phyloP scores from a whole-genome alignment of 1,140 invertebrate genomes.

The Bombus picipes region DNA sequence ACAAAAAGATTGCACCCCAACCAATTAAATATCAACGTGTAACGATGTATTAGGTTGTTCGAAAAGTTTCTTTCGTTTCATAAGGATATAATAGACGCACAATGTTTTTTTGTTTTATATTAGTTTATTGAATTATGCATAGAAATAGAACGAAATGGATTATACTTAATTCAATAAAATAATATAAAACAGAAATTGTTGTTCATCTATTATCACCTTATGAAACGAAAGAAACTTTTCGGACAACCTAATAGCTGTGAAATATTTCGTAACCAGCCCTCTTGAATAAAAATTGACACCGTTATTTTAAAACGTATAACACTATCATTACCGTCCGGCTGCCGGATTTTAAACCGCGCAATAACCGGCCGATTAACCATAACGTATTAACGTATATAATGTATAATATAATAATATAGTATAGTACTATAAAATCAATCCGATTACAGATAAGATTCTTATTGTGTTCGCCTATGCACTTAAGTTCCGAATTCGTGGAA shows the following conservation, averaged over 20 bases:
- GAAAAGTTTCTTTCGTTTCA: too few relatives aligned
- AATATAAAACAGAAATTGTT: too few relatives aligned
- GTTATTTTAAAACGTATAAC: conserved; percentile 72
- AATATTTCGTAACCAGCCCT: conserved; percentile 76
- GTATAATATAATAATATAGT: conserved; percentile 80
- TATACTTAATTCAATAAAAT: too few relatives aligned
- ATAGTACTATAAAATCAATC: conserved; percentile 80
- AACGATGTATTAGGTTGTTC: conserved; percentile 62
- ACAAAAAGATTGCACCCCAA: conserved; percentile 81
- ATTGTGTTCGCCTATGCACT: conserved; percentile 73
- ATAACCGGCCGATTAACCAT: conserved; percentile 68
- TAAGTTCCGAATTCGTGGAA: conserved; percentile 82
- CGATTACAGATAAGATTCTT: conserved; percentile 61
- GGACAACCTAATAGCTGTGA: conserved; percentile 53
- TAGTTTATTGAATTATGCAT: too few relatives aligned
- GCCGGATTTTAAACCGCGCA: conserved; percentile 62
- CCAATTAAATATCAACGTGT: conserved; percentile 81
- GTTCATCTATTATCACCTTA: too few relatives aligned
- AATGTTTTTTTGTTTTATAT: too few relatives aligned
- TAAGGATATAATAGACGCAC: too few relatives aligned
- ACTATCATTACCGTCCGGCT: conserved; percentile 74
- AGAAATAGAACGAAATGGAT: too few relatives aligned
- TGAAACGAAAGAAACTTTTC: too few relatives aligned
- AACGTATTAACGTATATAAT: conserved; percentile 48
- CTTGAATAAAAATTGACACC: conserved; percentile 73